These are phyloP conservation scores for Drosophila ercepeae DNA, from an alignment of 1,140 invertebrate genomes.

Conservation along the genomic window DNA sequence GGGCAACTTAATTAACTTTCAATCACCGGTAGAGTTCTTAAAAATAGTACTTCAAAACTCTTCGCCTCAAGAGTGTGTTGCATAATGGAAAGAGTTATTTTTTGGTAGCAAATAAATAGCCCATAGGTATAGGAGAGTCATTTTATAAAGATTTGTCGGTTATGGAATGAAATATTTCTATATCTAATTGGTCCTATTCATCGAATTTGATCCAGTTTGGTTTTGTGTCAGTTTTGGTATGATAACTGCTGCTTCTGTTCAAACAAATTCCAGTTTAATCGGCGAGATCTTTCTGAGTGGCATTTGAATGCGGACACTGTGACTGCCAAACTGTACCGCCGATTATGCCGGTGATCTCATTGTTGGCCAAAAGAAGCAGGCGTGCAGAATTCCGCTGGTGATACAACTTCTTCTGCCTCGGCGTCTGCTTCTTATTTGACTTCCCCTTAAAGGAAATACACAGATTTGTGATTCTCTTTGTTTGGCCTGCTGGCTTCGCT, in stretches of 20 bases:
- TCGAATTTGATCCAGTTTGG: conserved; percentile 5
- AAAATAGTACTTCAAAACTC: conserved; percentile 18
- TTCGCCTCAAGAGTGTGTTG: conserved; percentile 52
- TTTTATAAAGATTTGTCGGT: background rate
- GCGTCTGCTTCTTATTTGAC: conserved; percentile 11
- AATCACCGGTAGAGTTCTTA: conserved; percentile 40
- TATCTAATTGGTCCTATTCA: background rate
- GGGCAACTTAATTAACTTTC: conserved; percentile 77
- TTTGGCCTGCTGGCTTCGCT: conserved; percentile 39
- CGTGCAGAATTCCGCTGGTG: conserved; percentile 69
- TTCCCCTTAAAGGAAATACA: conserved; percentile 60
- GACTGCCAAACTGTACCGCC: conserved; percentile 41
- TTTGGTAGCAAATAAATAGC: conserved; percentile 4
- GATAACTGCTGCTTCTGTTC: conserved; percentile 10
- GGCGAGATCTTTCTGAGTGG: conserved; percentile 14
- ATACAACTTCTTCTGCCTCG: conserved; percentile 12
- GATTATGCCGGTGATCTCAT: conserved; percentile 60
- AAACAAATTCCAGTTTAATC: conserved; percentile 16
- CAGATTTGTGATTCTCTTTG: conserved; percentile 36
- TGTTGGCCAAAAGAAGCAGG: conserved; percentile 47
- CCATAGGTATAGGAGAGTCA: background rate
- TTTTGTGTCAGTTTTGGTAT: conserved; percentile 11
- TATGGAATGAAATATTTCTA: background rate
- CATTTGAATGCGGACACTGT: conserved; percentile 25
- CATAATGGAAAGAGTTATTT: conserved; percentile 8